These are phyloP conservation scores for Melanophora roralis DNA, from an alignment of 2,888 invertebrate genomes.

Conservation along the genomic window DNA sequence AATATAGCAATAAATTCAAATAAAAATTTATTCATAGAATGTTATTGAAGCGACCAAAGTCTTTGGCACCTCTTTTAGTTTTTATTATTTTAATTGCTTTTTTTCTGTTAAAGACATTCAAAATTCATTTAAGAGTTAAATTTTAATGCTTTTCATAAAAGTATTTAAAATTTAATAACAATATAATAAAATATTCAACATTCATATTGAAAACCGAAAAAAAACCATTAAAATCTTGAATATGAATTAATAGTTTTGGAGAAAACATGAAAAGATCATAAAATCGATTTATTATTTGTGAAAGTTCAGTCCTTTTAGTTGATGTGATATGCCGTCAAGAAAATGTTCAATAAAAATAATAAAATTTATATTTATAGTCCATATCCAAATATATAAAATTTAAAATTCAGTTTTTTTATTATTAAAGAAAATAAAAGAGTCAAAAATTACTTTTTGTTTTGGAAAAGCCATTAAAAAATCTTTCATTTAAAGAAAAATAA, in stretches of 20 bases:
- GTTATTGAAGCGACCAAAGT: neutral
- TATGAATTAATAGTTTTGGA: constrained; percentile 22
- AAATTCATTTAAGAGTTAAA: constrained; percentile 7
- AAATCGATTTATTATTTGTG: neutral
- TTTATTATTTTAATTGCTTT: neutral
- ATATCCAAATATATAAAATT: constrained; percentile 26
- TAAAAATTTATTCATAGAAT: neutral
- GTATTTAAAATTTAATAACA: neutral
- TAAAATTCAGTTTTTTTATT: neutral
- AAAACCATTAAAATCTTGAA: neutral
- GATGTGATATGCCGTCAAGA: neutral
- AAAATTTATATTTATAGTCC: constrained; percentile 15
- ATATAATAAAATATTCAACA: neutral
- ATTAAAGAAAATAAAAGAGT: neutral
- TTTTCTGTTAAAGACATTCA: neutral
- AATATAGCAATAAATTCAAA: too few relatives aligned
- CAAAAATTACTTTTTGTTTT: too few relatives aligned
- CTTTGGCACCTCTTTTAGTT: neutral
- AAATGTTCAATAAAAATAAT: neutral
- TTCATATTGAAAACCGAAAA: neutral
- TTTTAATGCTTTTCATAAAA: neutral
- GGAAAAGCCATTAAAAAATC: too few relatives aligned
- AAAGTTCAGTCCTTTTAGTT: neutral
- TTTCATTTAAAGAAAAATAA: neutral
- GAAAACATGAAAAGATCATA: neutral